A percentile compares a stretch with the other conserved stretches of the same genome.
Conservation (phyloP, 2,113 vertebrate genomes). For the Ochotona princeps region DNA sequence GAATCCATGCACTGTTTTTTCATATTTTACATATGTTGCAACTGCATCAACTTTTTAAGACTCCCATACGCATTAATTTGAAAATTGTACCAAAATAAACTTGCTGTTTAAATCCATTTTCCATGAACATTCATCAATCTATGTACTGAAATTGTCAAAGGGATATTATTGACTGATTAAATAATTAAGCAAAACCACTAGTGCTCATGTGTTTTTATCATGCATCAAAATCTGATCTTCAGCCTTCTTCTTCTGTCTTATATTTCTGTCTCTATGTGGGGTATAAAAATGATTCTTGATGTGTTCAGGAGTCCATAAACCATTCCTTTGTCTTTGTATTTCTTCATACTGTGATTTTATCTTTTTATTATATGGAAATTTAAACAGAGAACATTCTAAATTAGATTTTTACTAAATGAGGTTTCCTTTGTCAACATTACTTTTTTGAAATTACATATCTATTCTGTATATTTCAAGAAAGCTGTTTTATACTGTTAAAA, state of each 20-base stretch:
- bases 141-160: not conserved
- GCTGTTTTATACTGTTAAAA: not conserved
- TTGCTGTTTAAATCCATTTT: no score
- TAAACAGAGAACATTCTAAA: not conserved
- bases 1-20: no score
- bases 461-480: conserved; percentile 37
- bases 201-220: not conserved
- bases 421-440: not conserved
- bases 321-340: not conserved
- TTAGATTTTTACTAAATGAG: conserved; percentile 12
- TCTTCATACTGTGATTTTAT: not conserved
- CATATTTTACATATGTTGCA: no score
- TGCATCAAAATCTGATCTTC: not conserved
- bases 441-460: not conserved
- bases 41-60: no score
- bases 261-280: conserved; percentile 16
- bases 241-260: conserved; percentile 1
- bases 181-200: conserved; percentile 13
- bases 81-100: no score
- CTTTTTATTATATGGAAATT: not conserved
- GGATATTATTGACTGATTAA: conserved; percentile 6
- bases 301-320: not conserved
- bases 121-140: not conserved
- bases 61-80: not conserved
- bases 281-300: conserved; percentile 17